Conservation (phyloP, 2,888 invertebrate genomes). For the Idaea biselata region DNA sequence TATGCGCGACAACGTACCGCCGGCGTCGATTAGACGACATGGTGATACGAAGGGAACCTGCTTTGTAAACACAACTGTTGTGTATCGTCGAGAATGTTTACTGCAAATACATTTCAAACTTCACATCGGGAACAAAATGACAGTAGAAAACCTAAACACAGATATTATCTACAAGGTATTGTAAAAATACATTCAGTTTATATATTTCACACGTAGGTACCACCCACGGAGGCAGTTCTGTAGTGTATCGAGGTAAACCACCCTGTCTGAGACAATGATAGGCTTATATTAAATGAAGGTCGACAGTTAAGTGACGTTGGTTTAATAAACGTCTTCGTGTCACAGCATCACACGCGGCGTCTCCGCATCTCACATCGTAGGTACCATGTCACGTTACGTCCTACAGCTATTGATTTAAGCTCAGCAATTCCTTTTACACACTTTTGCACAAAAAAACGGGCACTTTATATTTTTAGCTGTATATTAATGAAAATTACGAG, state of each 20-base stretch:
- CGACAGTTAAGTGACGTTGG: too few relatives aligned
- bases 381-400: not conserved
- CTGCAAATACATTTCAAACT: slow-evolving; percentile 1
- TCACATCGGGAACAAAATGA: slow-evolving; percentile 1
- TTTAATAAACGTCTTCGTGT: not conserved
- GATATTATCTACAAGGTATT: not conserved
- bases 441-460: too few relatives aligned
- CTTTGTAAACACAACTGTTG: slow-evolving; percentile 11
- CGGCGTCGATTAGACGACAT: slow-evolving; percentile 12
- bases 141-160: slow-evolving; percentile 4
- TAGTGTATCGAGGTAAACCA: not conserved
- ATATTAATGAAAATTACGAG: too few relatives aligned
- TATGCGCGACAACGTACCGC: slow-evolving; percentile 26
- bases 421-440: too few relatives aligned
- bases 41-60: slow-evolving; percentile 20
- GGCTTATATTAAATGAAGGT: too few relatives aligned
- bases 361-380: not conserved
- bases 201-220: not conserved
- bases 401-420: too few relatives aligned
- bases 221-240: not conserved
- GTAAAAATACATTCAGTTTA: not conserved
- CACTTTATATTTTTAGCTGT: too few relatives aligned
- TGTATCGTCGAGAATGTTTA: slow-evolving; percentile 5
- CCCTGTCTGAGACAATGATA: not conserved
- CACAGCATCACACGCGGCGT: not conserved